A percentile compares a stretch with the other conserved stretches of the same genome.
These are phyloP conservation scores for Leptinotarsa texana DNA, from an alignment of 1,140 invertebrate species.

Conservation along the genomic window DNA sequence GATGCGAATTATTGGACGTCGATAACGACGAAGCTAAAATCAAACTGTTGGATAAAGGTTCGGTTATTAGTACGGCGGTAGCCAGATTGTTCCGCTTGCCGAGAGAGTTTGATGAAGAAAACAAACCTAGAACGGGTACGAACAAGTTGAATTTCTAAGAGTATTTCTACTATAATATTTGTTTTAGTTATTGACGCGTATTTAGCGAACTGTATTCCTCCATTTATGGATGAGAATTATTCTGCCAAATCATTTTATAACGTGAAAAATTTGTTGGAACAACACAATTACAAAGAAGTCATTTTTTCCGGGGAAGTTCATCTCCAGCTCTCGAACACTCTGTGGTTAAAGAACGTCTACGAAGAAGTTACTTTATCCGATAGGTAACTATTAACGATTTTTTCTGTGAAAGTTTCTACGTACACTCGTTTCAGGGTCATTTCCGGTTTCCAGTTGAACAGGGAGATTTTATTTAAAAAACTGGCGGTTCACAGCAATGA, in stretches of 20 bases:
- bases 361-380: conserved; percentile 35
- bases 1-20: conserved; percentile 41
- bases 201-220: conserved; percentile 46
- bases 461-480: conserved; percentile 37
- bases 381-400: background rate
- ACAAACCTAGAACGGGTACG: conserved; percentile 21
- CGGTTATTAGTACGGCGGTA: conserved; percentile 15
- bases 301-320: conserved; percentile 34
- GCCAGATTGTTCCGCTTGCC: conserved; percentile 39
- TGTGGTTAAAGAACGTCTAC: conserved; percentile 46
- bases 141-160: background rate
- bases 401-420: background rate
- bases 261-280: conserved; percentile 21
- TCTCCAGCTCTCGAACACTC: conserved; percentile 40
- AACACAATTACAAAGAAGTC: conserved; percentile 29
- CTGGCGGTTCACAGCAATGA: conserved; percentile 28
- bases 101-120: conserved; percentile 24
- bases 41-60: conserved; percentile 38
- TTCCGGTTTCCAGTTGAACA: conserved; percentile 38
- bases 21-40: conserved; percentile 22
- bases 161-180: background rate
- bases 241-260: conserved; percentile 26
- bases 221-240: conserved; percentile 40
- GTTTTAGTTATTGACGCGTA: conserved; percentile 43
- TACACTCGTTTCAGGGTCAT: conserved; percentile 23